These are phyloP conservation scores for Plebejus argus DNA, from an alignment of 2,888 invertebrate genomes.

Conservation along the genomic window DNA sequence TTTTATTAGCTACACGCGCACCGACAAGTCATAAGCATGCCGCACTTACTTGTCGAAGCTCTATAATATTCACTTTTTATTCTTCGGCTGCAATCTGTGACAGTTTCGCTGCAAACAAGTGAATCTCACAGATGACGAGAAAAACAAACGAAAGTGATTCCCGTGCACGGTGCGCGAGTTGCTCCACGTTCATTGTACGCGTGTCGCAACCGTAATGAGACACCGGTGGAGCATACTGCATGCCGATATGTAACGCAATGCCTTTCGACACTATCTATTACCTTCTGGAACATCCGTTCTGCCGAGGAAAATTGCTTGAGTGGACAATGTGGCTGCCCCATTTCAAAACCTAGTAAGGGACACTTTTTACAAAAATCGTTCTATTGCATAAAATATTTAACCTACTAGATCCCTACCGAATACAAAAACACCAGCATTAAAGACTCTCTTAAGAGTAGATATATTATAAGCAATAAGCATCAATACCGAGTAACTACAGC, in stretches of 20 bases:
- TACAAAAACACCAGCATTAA: too few species aligned
- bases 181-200: not conserved
- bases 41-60: not conserved
- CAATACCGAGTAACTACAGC: too few species aligned
- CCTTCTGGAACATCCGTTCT: not conserved
- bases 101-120: not conserved
- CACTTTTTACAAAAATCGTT: too few species aligned
- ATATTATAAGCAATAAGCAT: too few species aligned
- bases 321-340: too few species aligned
- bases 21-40: too few species aligned
- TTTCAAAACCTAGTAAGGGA: not conserved
- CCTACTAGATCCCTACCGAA: too few species aligned
- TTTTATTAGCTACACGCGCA: too few species aligned
- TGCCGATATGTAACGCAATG: constrained; percentile 11
- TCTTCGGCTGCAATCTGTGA: not conserved
- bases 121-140: not conserved
- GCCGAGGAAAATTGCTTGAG: not conserved
- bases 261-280: constrained; percentile 5
- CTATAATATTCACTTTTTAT: too few species aligned
- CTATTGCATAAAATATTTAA: too few species aligned
- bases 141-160: not conserved
- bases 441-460: too few species aligned
- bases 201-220: constrained; percentile 20
- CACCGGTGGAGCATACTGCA: constrained; percentile 8
- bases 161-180: constrained; percentile 5